Conservation (phyloP, 1,140 invertebrate genomes). For the Teleogryllus occipitalis region DNA sequence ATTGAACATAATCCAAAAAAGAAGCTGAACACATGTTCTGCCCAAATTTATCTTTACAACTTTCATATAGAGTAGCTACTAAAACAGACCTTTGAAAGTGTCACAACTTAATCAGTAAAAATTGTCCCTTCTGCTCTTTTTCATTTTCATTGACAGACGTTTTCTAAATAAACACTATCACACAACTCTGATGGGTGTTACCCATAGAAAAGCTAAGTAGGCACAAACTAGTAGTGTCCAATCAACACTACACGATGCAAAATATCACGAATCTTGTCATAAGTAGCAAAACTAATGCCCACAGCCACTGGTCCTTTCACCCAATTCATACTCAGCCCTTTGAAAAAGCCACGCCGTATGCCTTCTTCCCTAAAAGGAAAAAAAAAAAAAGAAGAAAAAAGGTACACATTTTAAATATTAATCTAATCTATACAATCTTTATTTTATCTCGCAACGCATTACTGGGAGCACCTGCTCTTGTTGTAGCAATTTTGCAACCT, state of each 20-base stretch:
- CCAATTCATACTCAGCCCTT: constrained; percentile 98
- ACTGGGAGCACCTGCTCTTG: too few relatives aligned
- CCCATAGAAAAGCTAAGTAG: neutral
- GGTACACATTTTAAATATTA: neutral
- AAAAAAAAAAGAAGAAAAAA: constrained; percentile 21
- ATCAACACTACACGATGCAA: constrained; percentile 33
- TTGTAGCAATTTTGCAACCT: too few relatives aligned
- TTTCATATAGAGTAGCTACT: too few relatives aligned
- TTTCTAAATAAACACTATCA: neutral
- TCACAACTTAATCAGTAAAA: neutral
- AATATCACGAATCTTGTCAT: constrained; percentile 69
- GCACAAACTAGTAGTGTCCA: neutral
- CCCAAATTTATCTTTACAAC: too few relatives aligned
- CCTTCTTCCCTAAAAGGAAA: constrained; percentile 76
- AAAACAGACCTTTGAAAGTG: too few relatives aligned
- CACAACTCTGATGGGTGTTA: neutral
- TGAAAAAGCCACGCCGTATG: constrained; percentile 83
- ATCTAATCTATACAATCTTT: neutral
- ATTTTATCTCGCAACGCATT: too few relatives aligned
- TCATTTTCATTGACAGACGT: neutral
- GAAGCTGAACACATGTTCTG: too few relatives aligned
- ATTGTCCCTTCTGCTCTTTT: neutral
- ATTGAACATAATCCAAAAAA: too few relatives aligned
- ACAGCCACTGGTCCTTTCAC: constrained; percentile 97
- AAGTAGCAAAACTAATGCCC: constrained; percentile 95